These are phyloP conservation scores for Danio kyathit DNA, from an alignment of 2,797 vertebrate genomes.

Conservation along the genomic window DNA sequence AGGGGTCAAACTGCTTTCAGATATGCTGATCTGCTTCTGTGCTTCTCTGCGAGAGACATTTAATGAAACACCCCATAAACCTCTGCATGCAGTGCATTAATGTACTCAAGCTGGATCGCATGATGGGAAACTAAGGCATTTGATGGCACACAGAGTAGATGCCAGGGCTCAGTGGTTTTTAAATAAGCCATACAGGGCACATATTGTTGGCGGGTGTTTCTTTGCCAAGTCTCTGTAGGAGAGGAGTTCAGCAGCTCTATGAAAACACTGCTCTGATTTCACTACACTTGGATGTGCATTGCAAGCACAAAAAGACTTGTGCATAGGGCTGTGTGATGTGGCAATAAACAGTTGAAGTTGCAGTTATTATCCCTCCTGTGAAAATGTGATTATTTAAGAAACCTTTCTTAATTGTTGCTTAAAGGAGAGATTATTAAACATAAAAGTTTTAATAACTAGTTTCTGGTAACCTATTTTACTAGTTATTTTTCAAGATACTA, in stretches of 20 bases:
- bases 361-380: too few species aligned
- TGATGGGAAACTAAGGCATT: neutral
- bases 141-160: slow-evolving; percentile 4
- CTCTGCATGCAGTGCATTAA: slow-evolving; percentile 1
- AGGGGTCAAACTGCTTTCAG: too few species aligned
- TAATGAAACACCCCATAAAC: slow-evolving; percentile 36
- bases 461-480: too few species aligned
- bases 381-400: too few species aligned
- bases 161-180: slow-evolving; percentile 31
- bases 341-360: too few species aligned
- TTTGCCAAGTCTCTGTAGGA: slow-evolving; percentile 1
- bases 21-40: neutral
- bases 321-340: neutral
- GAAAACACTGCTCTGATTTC: neutral
- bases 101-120: slow-evolving; percentile 9
- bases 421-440: too few species aligned
- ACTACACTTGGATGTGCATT: neutral
- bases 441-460: too few species aligned
- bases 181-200: neutral
- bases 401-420: too few species aligned
- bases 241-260: neutral
- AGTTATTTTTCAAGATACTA: too few species aligned
- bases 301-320: neutral
- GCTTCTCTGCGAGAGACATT: neutral
- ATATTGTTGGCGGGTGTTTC: slow-evolving; percentile 10